phyloP scores from a whole-genome alignment of 1,140 invertebrate genomes.

The Drosophila sechellia region DNA sequence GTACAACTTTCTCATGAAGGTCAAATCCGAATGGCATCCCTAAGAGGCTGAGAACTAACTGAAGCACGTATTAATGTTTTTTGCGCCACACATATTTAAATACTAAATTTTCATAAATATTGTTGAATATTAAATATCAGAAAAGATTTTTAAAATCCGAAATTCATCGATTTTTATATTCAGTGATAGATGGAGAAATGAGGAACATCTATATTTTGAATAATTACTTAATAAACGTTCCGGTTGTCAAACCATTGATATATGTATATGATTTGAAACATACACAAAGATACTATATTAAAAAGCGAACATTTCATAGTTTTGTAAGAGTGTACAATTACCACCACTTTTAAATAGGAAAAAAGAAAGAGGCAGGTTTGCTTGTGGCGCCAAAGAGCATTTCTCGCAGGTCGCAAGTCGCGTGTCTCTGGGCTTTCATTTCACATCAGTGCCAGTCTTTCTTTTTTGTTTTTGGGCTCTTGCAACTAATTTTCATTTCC shows the following conservation, averaged over 20 bases:
- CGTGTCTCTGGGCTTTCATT: slow-evolving; percentile 67
- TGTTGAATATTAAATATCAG: too few species aligned
- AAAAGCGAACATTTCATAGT: background rate
- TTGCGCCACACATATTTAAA: too few species aligned
- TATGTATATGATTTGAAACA: too few species aligned
- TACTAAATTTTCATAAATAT: too few species aligned
- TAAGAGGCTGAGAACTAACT: background rate
- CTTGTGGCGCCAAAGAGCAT: slow-evolving; percentile 78
- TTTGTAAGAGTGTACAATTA: slow-evolving; percentile 37
- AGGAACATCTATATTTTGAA: too few species aligned
- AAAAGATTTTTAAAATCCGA: too few species aligned
- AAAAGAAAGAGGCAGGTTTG: slow-evolving; percentile 52
- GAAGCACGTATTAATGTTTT: too few species aligned
- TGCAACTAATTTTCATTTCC: slow-evolving; percentile 83
- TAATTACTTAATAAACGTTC: too few species aligned
- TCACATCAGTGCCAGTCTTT: slow-evolving; percentile 34
- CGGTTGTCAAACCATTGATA: too few species aligned
- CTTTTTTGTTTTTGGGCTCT: slow-evolving; percentile 56
- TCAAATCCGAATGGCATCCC: background rate
- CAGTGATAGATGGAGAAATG: too few species aligned
- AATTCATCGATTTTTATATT: too few species aligned
- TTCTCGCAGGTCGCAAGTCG: slow-evolving; percentile 79
- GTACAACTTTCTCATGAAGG: background rate
- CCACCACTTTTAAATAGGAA: slow-evolving; percentile 46
- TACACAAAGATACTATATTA: background rate